phyloP scores from a whole-genome alignment of 2,113 vertebrate genomes.

The Grantiella picta region DNA sequence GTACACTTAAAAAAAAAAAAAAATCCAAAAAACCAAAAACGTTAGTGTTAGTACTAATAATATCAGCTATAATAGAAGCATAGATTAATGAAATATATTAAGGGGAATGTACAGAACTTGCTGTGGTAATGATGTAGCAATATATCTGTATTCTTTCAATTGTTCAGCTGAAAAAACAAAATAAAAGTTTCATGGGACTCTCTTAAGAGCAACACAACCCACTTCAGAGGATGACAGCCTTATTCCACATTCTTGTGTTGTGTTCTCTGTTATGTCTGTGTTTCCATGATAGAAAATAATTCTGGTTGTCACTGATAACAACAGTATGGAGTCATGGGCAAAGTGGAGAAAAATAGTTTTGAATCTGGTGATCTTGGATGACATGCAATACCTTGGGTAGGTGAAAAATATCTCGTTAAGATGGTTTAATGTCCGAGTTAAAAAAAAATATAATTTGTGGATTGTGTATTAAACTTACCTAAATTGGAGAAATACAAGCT shows the following conservation, averaged over 20 bases:
- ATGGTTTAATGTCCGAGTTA: constrained; percentile 38
- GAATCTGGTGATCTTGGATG: constrained; percentile 9
- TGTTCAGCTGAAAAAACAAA: background rate
- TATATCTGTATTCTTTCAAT: background rate
- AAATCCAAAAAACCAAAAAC: too few relatives aligned
- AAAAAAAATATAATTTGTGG: constrained; percentile 53
- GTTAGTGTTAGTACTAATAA: background rate
- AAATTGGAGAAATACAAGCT: background rate
- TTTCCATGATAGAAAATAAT: background rate
- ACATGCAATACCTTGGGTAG: background rate
- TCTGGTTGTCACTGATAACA: background rate
- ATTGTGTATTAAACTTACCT: background rate
- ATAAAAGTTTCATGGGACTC: background rate
- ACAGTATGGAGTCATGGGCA: background rate
- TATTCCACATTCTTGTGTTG: background rate
- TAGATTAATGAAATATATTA: background rate
- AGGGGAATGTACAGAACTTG: background rate
- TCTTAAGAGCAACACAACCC: background rate
- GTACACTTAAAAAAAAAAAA: background rate
- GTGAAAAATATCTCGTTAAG: constrained; percentile 21
- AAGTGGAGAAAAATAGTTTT: background rate
- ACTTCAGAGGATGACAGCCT: background rate
- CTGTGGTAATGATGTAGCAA: background rate
- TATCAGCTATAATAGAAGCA: background rate
- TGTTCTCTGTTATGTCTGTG: background rate